Conservation (phyloP, 1,140 invertebrate species). For the Neodiprion fabricii region DNA sequence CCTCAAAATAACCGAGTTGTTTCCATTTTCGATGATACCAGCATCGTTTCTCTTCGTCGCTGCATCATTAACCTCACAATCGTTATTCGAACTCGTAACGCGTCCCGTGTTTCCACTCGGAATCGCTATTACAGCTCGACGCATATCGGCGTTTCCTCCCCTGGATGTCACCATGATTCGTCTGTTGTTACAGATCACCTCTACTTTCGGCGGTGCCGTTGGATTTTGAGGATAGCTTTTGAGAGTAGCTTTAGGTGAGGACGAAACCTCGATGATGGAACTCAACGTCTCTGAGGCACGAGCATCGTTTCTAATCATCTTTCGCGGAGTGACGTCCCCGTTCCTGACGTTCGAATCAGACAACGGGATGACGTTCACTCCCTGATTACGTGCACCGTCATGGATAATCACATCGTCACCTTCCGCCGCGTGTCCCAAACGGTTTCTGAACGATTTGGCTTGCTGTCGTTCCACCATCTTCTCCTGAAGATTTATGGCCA, state of each 20-base stretch:
- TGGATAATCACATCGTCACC: slow-evolving; percentile 7
- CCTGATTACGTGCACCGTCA: slow-evolving; percentile 18
- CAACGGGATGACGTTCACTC: neutral
- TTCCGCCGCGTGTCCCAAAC: slow-evolving; percentile 11
- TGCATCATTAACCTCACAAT: too few relatives aligned
- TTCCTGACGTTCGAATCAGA: slow-evolving; percentile 6
- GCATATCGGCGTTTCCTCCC: too few relatives aligned
- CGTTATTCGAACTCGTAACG: too few relatives aligned
- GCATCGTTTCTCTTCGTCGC: too few relatives aligned
- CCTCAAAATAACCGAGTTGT: slow-evolving; percentile 23
- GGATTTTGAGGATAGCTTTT: too few relatives aligned
- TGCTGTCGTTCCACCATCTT: slow-evolving; percentile 33
- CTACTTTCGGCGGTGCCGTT: too few relatives aligned
- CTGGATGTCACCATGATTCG: too few relatives aligned
- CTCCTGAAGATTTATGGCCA: slow-evolving; percentile 38
- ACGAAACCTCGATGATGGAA: neutral
- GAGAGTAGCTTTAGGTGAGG: neutral
- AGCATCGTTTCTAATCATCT: neutral
- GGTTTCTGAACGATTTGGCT: neutral
- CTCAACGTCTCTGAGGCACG: neutral
- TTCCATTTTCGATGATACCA: neutral
- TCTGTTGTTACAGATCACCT: too few relatives aligned
- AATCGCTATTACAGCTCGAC: too few relatives aligned
- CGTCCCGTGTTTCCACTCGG: too few relatives aligned
- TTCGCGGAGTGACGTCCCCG: neutral